Conservation (phyloP, 2,888 invertebrate genomes). For the Epirrita christyi region DNA sequence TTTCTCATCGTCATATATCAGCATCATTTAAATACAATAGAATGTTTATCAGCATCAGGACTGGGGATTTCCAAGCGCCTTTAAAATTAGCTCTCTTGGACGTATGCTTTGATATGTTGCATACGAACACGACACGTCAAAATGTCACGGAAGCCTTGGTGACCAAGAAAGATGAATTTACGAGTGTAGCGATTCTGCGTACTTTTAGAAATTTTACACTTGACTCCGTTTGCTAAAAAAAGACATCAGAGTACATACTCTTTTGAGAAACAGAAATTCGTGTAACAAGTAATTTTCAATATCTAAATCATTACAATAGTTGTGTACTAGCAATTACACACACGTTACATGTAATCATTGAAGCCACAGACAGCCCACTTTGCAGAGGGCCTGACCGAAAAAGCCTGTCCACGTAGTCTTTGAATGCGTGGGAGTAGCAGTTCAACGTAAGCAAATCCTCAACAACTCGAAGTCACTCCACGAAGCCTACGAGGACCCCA, state of each 20-base stretch:
- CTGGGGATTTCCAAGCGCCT: constrained; percentile 26
- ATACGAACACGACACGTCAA: constrained; percentile 30
- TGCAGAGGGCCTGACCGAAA: too few relatives aligned
- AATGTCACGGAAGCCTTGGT: constrained; percentile 35
- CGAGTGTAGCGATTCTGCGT: neutral
- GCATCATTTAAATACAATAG: neutral
- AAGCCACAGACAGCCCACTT: too few relatives aligned
- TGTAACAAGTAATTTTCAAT: too few relatives aligned
- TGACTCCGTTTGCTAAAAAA: neutral
- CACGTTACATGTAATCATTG: too few relatives aligned
- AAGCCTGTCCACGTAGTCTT: too few relatives aligned
- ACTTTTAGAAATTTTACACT: neutral
- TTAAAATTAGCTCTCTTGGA: constrained; percentile 30
- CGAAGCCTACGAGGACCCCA: too few relatives aligned
- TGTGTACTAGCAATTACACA: too few relatives aligned
- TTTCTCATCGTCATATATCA: constrained; percentile 19
- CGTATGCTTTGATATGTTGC: constrained; percentile 29
- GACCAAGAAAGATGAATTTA: neutral
- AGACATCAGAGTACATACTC: neutral
- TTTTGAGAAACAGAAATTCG: neutral
- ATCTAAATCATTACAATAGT: too few relatives aligned
- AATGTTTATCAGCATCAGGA: constrained; percentile 1
- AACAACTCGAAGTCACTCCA: too few relatives aligned
- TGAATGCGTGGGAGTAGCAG: too few relatives aligned
- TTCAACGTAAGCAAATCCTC: too few relatives aligned